Evolutionary conservation across 2,113 vertebrate genomes (phyloP).

Genomic region (Spilogale gracilis): DNA sequence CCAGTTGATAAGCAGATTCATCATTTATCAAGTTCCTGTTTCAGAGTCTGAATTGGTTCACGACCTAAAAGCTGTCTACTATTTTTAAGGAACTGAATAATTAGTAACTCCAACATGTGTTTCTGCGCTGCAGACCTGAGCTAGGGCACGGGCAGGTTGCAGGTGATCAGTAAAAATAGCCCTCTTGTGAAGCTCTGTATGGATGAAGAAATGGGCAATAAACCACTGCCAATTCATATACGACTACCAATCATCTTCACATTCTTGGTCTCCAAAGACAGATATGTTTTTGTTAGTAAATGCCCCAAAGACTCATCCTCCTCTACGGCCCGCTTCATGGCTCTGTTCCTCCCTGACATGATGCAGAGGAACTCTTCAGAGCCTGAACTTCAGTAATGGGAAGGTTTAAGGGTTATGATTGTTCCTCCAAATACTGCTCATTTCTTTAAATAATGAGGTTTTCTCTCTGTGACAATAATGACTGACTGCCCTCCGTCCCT

Average conservation of each 20-base stretch:
- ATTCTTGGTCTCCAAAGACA: background rate
- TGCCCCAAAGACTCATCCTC: background rate
- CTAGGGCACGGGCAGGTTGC: too few species aligned
- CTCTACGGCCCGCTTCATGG: background rate
- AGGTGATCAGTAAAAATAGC: too few species aligned
- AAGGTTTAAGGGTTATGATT: background rate
- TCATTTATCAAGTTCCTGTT: background rate
- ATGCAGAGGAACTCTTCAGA: background rate
- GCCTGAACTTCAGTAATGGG: background rate
- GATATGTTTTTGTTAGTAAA: background rate
- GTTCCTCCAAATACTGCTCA: too few species aligned
- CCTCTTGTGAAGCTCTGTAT: accelerated
- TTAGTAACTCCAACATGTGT: accelerated
- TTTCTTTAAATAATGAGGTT: background rate
- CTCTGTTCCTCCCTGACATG: background rate
- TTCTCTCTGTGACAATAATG: background rate
- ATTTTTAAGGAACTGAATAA: background rate
- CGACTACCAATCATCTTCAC: background rate
- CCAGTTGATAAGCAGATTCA: background rate
- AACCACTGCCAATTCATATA: background rate
- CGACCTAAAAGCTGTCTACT: background rate
- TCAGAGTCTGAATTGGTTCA: background rate
- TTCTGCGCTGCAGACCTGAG: background rate
- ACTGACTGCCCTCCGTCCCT: background rate
- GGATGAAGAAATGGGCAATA: too few species aligned